Evolutionary conservation across 2,888 invertebrate genomes (phyloP).

Genomic region (Octonoba sinensis): DNA sequence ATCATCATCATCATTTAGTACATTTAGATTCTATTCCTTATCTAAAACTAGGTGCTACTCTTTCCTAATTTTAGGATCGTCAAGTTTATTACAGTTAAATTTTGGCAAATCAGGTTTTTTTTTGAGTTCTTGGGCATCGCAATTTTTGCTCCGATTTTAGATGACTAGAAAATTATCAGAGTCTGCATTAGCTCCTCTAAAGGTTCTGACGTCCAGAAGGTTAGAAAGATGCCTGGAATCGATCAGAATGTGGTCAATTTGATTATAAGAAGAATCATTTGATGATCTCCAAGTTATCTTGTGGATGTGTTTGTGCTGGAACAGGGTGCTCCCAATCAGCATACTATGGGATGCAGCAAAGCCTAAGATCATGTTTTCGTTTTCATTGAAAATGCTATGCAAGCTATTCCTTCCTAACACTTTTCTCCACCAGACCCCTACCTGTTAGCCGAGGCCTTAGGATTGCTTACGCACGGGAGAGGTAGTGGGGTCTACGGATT

Average conservation of each 20-base stretch:
- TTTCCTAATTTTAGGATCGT: background rate
- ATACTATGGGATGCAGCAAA: background rate
- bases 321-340: background rate
- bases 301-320: background rate
- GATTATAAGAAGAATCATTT: background rate
- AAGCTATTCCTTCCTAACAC: background rate
- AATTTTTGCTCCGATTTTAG: background rate
- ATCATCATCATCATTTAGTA: too few species aligned
- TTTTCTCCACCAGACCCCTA: too few species aligned
- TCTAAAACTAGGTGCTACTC: background rate
- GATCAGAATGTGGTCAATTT: background rate
- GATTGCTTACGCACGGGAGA: too few species aligned
- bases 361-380: background rate
- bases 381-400: background rate
- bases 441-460: too few species aligned
- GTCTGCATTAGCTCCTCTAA: background rate
- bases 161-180: background rate
- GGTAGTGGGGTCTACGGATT: too few species aligned
- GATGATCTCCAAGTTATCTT: background rate
- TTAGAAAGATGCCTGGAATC: background rate
- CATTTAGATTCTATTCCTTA: constrained; percentile 6
- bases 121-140: background rate
- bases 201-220: background rate
- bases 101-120: background rate
- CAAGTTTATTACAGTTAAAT: background rate